Conservation (phyloP, 1,140 invertebrate genomes). For the Euura lappo region DNA sequence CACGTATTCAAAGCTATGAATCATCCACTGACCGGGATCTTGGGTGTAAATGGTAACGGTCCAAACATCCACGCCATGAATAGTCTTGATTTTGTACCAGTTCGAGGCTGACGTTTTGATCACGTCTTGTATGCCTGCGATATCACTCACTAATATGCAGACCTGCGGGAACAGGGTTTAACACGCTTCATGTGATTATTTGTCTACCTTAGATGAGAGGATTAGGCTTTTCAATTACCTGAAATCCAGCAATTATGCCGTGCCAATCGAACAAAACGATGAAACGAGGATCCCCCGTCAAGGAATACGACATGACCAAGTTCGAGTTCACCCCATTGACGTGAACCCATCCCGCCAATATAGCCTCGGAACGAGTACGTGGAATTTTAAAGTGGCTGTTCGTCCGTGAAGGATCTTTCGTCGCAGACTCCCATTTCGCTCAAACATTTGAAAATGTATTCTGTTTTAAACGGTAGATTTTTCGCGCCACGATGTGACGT, state of each 20-base stretch:
- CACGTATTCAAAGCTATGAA: neutral
- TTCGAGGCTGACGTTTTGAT: neutral
- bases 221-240: neutral
- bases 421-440: neutral
- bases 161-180: slow-evolving; percentile 38
- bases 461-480: too few relatives aligned
- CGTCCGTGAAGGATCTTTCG: slow-evolving; percentile 26
- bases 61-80: slow-evolving; percentile 54
- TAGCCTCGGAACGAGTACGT: slow-evolving; percentile 49
- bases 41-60: slow-evolving; percentile 53
- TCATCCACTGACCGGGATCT: slow-evolving; percentile 44
- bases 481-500: too few relatives aligned
- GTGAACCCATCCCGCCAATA: slow-evolving; percentile 49
- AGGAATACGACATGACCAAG: slow-evolving; percentile 48
- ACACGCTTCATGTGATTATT: neutral
- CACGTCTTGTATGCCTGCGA: neutral
- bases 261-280: slow-evolving; percentile 50
- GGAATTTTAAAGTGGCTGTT: slow-evolving; percentile 58
- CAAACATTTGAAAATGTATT: too few relatives aligned
- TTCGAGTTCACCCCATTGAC: slow-evolving; percentile 46
- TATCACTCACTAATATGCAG: slow-evolving; percentile 35
- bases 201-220: neutral
- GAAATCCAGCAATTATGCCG: slow-evolving; percentile 55
- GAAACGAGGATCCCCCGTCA: slow-evolving; percentile 40
- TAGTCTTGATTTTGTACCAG: slow-evolving; percentile 37